Evolutionary conservation across 2,797 vertebrate genomes (phyloP), one percentile per base, ranked within the genome.

Genomic region (Naso thynnoides): DNA sequence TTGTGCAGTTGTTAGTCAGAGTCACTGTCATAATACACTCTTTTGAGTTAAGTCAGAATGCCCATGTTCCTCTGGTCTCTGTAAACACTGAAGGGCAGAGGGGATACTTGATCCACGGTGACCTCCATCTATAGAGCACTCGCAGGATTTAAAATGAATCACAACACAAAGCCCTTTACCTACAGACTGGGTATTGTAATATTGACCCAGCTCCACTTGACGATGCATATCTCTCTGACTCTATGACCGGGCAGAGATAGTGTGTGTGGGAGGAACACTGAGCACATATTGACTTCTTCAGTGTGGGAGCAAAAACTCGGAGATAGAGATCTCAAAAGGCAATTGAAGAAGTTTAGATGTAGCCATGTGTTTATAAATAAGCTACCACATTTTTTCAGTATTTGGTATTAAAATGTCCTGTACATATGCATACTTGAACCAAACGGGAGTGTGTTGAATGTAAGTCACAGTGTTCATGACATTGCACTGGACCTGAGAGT

Each of bases 241-340:
- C 86, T 86, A 62, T 79, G 89, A 88, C 91, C 85, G 54, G 79
- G 45, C 67, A 38, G 65, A 23, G 45, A 45, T 67, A 66, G 61
- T 81, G 81, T 78, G 78, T 74, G 84, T 79, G 79, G 82, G 82
- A 76, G 86, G 75, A 83, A 85, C 82, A 76, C 62, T 62, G 81
- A 86, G 84, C 79, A 79, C 79, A 82, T 91, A 90, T 91, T 89
- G 88, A 92, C 92, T 86, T 74, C 29, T 69, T 81, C 86, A 62
- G 83, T 66, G 83, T 76, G 74, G 66, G 84, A 82, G 85, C 67
- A 78, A 65, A 75, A 85, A 75, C 78, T 62, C 21, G 42, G 74
- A 84, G 83, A 88, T 83, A 81, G 79, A 91, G 85, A 80, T 91
- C 79, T 89, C 21, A 48, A 73, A 79, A 87, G 67, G 69, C 69